These are phyloP conservation scores for Gopherus evgoodei DNA, from an alignment of 2,113 vertebrate species.

Conservation along the genomic window DNA sequence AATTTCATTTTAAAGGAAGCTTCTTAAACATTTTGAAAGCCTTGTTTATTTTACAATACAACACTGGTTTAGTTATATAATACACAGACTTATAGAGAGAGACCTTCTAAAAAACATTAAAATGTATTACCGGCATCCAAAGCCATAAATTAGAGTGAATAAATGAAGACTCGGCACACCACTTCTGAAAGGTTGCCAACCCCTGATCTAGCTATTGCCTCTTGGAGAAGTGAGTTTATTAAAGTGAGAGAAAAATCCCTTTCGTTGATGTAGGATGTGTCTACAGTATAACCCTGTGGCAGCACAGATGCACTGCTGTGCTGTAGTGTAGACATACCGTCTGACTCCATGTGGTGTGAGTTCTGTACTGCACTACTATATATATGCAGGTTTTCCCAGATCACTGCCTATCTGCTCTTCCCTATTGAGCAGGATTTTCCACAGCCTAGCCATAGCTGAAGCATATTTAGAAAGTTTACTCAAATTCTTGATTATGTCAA, in stretches of 20 bases:
- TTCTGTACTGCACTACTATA: background rate
- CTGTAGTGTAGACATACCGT: no score
- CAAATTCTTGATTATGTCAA: fast-evolving
- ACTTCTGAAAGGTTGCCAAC: no score
- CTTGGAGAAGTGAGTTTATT: background rate
- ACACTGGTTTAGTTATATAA: no score
- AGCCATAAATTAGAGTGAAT: no score
- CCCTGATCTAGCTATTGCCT: background rate
- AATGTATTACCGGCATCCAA: no score
- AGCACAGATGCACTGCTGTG: background rate
- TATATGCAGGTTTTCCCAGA: background rate
- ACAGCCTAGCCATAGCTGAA: fast-evolving
- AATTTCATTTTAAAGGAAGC: no score
- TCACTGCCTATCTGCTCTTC: background rate
- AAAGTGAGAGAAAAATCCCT: background rate
- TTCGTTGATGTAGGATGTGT: background rate
- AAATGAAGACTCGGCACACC: no score
- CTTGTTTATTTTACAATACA: no score
- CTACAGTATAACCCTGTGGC: background rate
- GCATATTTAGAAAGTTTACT: fast-evolving
- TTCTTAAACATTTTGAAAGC: no score
- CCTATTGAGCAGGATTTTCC: background rate
- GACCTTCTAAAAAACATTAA: no score
- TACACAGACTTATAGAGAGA: no score
- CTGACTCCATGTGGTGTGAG: conserved; percentile 25